phyloP scores from a whole-genome alignment of 2,797 vertebrate genomes.

The Trichosurus vulpecula region DNA sequence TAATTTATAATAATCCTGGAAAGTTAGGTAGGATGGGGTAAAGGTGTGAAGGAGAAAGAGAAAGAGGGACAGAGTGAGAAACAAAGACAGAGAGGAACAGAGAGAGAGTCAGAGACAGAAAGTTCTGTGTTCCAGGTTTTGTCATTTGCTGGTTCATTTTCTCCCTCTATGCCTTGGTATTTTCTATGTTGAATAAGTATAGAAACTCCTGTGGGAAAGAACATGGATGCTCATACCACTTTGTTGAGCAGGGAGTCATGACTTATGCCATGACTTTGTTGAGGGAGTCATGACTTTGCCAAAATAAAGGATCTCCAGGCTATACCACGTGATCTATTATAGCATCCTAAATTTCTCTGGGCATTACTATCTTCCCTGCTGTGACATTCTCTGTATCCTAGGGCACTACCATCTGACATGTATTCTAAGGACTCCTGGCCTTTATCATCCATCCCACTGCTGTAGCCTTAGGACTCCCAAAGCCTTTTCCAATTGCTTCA shows the following conservation, averaged over 20 bases:
- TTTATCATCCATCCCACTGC: background rate
- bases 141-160: background rate
- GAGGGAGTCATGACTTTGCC: background rate
- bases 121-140: background rate
- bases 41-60: background rate
- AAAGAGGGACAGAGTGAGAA: background rate
- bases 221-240: background rate
- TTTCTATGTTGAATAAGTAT: background rate
- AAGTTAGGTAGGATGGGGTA: background rate
- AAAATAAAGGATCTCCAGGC: background rate
- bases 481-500: background rate
- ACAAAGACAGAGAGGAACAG: background rate
- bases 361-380: background rate
- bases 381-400: background rate
- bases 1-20: background rate
- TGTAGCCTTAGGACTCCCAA: background rate
- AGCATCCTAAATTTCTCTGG: background rate
- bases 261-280: background rate
- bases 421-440: background rate
- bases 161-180: background rate
- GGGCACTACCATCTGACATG: background rate
- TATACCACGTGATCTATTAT: background rate
- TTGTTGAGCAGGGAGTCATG: background rate
- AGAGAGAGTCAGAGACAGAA: background rate
- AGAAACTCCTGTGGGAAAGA: background rate